Evolutionary conservation across 2,113 vertebrate species (phyloP), one percentile per base, ranked within the genome.

Genomic region (Bucco capensis): DNA sequence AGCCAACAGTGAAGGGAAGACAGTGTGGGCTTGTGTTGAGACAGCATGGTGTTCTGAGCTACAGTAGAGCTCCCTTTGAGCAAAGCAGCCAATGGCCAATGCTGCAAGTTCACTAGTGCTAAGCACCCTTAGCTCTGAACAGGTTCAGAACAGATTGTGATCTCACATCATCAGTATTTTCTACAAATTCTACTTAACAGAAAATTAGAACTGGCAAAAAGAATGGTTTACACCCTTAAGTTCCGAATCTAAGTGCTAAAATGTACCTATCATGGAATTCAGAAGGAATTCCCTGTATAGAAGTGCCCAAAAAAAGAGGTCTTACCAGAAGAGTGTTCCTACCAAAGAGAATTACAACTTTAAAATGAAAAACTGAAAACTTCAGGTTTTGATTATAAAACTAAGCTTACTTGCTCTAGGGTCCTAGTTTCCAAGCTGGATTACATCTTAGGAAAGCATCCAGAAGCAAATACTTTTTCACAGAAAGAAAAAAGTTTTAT

Each of bases 401-500:
- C 27, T 62, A 71, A 81, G 33, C 40, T 70, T 80, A 62, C 44
- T 93, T 86, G 64, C 50, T 92, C 4, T 57, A 60, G 51, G 35
- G 73, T 74, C 44, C 47, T 67, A 40, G 57, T 92, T 90, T 95
- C 35, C 56, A 86, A 81, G n/a, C 56, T 83, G 80, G 73, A 71
- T 95, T 78, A 28, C 30, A 74, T 83, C 44, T 83, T 44, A 71
- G 77, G 73, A 86, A 86, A 47, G 61, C 19, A 74, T 86, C 57
- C 92, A 86, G 81, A 78, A 64, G 65, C 19, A 24, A 72, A 86
- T 77, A 77, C 23, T 70, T 88, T n/a, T 54, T 76, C 50, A 83
- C 19, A 54, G 70, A 92, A 92, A 76, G 16, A 19, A n/a, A n/a
- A 25, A 37, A 28, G 6, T 28, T 38, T 69, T 75, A 53, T 18